phyloP scores from a whole-genome alignment of 2,113 vertebrate genomes.

The Corapipo altera region DNA sequence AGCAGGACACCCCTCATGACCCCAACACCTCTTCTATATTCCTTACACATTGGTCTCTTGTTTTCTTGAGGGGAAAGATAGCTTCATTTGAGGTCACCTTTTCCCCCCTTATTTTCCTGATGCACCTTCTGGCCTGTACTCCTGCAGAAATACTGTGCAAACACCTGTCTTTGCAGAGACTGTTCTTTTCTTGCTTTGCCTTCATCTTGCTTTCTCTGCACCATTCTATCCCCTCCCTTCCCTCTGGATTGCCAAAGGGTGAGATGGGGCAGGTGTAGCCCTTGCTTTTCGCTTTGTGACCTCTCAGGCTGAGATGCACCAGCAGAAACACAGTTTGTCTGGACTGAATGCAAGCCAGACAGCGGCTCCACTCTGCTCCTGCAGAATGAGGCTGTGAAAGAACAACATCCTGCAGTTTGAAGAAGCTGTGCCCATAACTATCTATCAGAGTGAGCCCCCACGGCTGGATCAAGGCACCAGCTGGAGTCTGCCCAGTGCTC shows the following conservation, averaged over 20 bases:
- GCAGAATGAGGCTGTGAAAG: background rate
- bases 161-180: background rate
- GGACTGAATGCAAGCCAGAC: background rate
- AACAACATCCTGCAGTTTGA: background rate
- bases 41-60: background rate
- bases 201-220: background rate
- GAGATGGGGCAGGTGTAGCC: background rate
- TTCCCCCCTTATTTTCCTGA: background rate
- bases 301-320: fast-evolving
- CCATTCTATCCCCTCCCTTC: background rate
- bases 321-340: background rate
- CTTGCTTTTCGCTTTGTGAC: background rate
- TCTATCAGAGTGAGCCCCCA: background rate
- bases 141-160: background rate
- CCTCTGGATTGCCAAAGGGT: background rate
- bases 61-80: background rate
- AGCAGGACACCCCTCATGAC: background rate
- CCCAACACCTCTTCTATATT: background rate
- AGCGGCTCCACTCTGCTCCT: background rate
- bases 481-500: background rate
- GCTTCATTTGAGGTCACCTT: background rate
- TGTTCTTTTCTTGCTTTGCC: background rate
- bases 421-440: background rate
- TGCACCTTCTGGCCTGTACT: background rate
- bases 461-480: background rate